phyloP scores from a whole-genome alignment of 1,140 invertebrate species.

The Triops cancriformis region DNA sequence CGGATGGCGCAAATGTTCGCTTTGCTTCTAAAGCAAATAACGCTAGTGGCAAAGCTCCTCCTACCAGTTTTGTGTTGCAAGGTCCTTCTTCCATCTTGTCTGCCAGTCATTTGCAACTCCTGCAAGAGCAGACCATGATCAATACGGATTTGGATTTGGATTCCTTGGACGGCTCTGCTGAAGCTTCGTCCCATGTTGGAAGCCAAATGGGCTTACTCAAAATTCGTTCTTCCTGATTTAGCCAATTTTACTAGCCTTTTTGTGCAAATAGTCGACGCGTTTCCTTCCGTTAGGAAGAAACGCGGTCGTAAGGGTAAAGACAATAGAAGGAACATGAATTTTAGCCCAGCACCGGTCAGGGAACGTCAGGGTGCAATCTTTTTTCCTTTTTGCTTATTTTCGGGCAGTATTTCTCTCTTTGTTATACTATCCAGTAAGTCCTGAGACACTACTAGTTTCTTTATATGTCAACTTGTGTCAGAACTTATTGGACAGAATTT shows the following conservation, averaged over 20 bases:
- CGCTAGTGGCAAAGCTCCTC: neutral
- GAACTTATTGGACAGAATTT: too few species aligned
- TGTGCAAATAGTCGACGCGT: too few species aligned
- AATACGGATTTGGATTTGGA: conserved; percentile 75
- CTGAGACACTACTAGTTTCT: too few species aligned
- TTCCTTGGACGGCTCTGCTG: conserved; percentile 56
- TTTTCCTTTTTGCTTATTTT: neutral
- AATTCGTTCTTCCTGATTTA: conserved; percentile 30
- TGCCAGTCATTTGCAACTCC: conserved; percentile 55
- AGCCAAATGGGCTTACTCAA: conserved; percentile 48
- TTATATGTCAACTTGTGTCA: too few species aligned
- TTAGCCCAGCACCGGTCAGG: neutral
- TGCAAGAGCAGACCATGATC: conserved; percentile 77
- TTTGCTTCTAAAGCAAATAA: neutral
- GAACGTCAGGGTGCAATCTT: neutral
- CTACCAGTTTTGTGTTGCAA: conserved; percentile 9
- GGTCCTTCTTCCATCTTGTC: conserved; percentile 33
- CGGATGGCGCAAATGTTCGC: neutral
- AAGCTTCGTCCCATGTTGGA: conserved; percentile 39
- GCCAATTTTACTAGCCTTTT: neutral
- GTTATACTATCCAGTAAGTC: too few species aligned
- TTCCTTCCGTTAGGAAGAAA: too few species aligned
- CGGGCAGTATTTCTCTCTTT: neutral
- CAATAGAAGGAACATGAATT: neutral
- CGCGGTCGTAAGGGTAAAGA: too few species aligned